Evolutionary conservation across 2,113 vertebrate species (phyloP).

Genomic region (Crotophaga sulcirostris): DNA sequence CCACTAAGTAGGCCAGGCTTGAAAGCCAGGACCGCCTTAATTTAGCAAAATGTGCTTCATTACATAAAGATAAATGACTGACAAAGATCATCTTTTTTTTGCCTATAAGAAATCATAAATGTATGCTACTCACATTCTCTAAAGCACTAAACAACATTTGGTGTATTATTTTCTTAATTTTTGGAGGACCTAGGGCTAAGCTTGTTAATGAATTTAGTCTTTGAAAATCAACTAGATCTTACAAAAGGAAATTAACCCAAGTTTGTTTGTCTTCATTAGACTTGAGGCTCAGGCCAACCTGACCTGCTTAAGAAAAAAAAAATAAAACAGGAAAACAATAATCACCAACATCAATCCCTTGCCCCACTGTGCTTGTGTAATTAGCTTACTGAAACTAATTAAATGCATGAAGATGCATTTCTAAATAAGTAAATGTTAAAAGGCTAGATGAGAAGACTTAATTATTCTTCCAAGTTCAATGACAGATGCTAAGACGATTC

Average conservation of each 20-base stretch:
- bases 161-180: neutral
- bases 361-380: neutral
- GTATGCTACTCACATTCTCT: neutral
- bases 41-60: neutral
- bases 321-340: neutral
- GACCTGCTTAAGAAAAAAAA: neutral
- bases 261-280: slow-evolving; percentile 37
- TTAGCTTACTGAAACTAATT: slow-evolving; percentile 49
- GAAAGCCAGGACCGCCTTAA: slow-evolving; percentile 6
- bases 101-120: neutral
- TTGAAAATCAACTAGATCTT: slow-evolving; percentile 10
- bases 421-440: slow-evolving; percentile 31
- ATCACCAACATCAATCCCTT: slow-evolving; percentile 8
- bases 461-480: slow-evolving; percentile 17
- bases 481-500: neutral
- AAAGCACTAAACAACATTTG: neutral
- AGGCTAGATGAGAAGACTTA: slow-evolving; percentile 10
- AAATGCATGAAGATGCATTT: neutral
- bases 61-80: neutral
- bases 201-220: slow-evolving; percentile 6
- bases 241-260: neutral
- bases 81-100: neutral
- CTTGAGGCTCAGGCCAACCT: neutral
- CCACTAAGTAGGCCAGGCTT: neutral
- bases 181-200: neutral